Base-by-base conservation (phyloP, 2,888 invertebrate genomes). In the Phoronis australis region DNA sequence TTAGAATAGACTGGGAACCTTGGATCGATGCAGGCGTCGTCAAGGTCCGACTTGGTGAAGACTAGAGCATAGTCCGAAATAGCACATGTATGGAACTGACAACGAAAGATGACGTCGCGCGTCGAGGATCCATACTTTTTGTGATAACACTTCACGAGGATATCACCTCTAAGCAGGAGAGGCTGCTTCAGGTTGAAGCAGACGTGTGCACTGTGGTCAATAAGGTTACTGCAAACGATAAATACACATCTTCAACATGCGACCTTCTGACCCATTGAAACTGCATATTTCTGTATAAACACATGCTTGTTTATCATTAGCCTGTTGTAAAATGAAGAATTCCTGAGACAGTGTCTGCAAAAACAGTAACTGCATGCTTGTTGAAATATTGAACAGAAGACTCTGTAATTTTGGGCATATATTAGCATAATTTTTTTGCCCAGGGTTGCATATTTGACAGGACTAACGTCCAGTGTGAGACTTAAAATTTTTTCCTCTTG, bases 71-170 rank as follows among this genome's bases (percentile, higher is more conserved):
- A 85, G 74, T 89, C 87, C 42, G 88, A 65, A 58, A 93, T 87
- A 47, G 92, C 91, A 80, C 93, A 93, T 3, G 94, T 93, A 82
- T 94, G 93, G 81, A 94, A 92, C 84, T 94, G 89, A 74, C 87
- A 86, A 44, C 87, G 85, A 80, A 90, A 90, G 62, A 90, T 83
- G n/a, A 87, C 83, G 64, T 85, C 85, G 38, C 83, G 80, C 45
- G 62, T 62, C 20, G 64, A 65, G 1, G 68, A 58, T 20, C 65
- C 60, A 21, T 59, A 56, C 54, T 63, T 79, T 68, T 88, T 82
- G 66, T 90, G 85, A 81, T 91, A 93, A 75, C 92, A 92, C 76
- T 92, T 91, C 67, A 94, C 84, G 54, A 93, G 82, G 60, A 94
- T 87, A 79, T 94, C 94, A 15, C 94, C 93, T 45, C 91, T 83